Conservation (phyloP, 2,888 invertebrate genomes). For the Agrochola lychnidis region DNA sequence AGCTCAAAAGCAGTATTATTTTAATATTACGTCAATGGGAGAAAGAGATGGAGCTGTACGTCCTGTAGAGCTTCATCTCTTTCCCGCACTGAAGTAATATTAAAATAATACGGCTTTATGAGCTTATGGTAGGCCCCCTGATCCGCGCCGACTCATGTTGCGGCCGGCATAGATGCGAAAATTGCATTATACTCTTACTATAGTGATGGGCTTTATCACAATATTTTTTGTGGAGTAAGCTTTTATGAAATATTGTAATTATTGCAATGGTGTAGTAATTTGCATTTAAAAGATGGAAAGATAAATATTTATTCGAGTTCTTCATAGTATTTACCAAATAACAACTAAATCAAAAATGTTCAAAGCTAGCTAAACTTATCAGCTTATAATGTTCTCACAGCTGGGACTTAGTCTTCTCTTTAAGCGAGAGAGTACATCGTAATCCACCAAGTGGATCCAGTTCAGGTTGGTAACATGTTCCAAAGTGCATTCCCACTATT, state of each 20-base stretch:
- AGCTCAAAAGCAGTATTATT: too few relatives aligned
- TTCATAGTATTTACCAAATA: too few relatives aligned
- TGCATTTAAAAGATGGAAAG: not conserved
- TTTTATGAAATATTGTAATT: too few relatives aligned
- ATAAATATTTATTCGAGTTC: not conserved
- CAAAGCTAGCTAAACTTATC: not conserved
- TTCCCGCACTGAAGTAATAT: too few relatives aligned
- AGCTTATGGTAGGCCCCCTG: too few relatives aligned
- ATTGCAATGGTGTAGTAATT: too few relatives aligned
- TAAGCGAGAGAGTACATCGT: not conserved
- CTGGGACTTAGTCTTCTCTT: not conserved
- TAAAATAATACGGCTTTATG: too few relatives aligned
- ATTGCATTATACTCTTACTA: conserved; percentile 39
- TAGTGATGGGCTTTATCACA: conserved; percentile 33
- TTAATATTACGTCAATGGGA: too few relatives aligned
- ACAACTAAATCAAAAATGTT: not conserved
- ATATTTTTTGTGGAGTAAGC: not conserved
- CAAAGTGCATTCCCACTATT: not conserved
- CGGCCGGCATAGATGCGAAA: conserved; percentile 22
- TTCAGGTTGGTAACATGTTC: not conserved
- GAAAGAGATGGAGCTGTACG: too few relatives aligned
- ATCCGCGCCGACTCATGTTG: conserved; percentile 29
- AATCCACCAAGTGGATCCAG: not conserved
- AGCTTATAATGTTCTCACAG: not conserved
- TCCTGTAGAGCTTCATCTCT: too few relatives aligned